Base-by-base conservation (phyloP, 2,797 vertebrate species). In the Calcarius lapponicus region DNA sequence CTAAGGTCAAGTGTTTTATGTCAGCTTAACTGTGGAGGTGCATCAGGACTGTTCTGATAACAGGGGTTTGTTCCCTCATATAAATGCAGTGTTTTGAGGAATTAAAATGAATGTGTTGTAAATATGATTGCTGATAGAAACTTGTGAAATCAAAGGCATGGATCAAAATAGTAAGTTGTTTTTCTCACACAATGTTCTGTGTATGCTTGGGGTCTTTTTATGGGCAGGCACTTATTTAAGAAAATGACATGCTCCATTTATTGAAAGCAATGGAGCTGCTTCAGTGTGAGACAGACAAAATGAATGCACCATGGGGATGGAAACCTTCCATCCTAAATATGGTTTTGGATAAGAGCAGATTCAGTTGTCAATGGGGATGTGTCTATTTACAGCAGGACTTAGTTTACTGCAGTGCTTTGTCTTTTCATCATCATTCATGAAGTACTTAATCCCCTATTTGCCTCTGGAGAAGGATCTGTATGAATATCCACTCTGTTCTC, bases 121-220 rank as follows among this genome's bases (percentile, higher is more conserved):
- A 95, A 93, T 64, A 34, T 34, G 64, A 64, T 74, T 91, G 93
- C 31, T 93, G 86, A 95, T 62, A 82, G 92, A 91, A 91, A 79
- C 17, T 69, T 57, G 60, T 85, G 40, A 93, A 92, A 96, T 96
- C 84, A 93, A 91, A 94, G 72, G 26, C 40, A 69, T 0, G 0
- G 56, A 80, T 71, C 36, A 78, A 74, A 90, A 65, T 4, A 83
- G 54, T 79, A 95, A 93, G 42, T 32, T 47, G 21, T 50, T 64
- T 51, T 76, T 61, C 28, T 64, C 18, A 18, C 0, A 14, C 45
- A 62, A 9, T 70, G 19, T 25, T 91, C 25, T 57, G 1, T 29
- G 13, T 13, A 42, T 61, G 6, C 9, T 76, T 62, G 26, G 0
- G 29, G 8, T 45, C 12, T 75, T 91, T 90, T 88, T 76, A 87